Base-by-base conservation (phyloP, 2,113 vertebrate genomes). In the Monopterus albus region DNA sequence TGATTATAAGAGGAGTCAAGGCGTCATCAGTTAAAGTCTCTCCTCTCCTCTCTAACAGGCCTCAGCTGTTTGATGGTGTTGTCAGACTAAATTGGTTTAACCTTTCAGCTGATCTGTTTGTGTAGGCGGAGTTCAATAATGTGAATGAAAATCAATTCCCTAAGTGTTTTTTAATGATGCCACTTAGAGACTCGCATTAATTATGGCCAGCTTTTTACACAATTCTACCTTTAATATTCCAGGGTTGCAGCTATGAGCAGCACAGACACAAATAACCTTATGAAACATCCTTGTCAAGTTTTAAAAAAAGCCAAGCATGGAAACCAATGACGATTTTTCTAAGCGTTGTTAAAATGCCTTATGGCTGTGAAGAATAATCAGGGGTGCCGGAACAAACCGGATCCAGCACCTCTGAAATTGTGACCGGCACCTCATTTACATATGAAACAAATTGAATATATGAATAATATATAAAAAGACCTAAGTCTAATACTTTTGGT, bases 151-250 rank as follows among this genome's bases (percentile, higher is more conserved):
- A 78, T 78, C 42, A 1, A 80, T 64, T 46, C 28, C 5, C 25
- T 63, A 40, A 75, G 40, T 62, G 62, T 72, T 88, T 79, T 80
- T 67, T 75, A 66, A 80, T 78, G 61, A 58, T n/a, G 43, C 53
- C 56, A 56, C 59, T 63, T 64, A 28, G 66, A 63, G 40, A 59
- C 25, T 43, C 58, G 75, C 7, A 1, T 79, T 65, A 51, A 76
- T 53, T 55, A 64, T 31, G 9, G 23, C 2, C 1, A 2, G 3
- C 31, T 46, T 40, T 60, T 26, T 31, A 38, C 25, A 39, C n/a
- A 0, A 4, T 51, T 75, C 53, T 38, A 78, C 65, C 65, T 75
- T 62, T 74, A 5, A 43, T 17, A 36, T 10, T 5, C 3, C 21
- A 31, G 20, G 28, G 52, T 35, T 47, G 26, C 14, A 10, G 6